A percentile compares a stretch with the other conserved stretches of the same genome.
phyloP scores from a whole-genome alignment of 2,888 invertebrate genomes.

The Xiphydria camelus region DNA sequence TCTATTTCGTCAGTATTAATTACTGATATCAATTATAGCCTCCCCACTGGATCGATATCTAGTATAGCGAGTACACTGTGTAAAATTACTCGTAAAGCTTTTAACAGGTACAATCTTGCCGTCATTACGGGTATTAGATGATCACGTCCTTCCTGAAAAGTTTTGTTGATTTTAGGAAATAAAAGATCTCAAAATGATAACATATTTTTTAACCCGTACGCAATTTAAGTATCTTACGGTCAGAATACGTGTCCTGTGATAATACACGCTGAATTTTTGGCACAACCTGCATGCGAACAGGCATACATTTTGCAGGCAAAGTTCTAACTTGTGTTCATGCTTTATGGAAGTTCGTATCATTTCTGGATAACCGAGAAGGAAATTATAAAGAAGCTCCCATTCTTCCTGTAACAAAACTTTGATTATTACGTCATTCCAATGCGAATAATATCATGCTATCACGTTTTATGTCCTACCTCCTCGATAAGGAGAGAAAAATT shows the following conservation, averaged over 20 bases:
- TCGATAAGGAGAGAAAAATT: slow-evolving; percentile 68
- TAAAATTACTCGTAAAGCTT: slow-evolving; percentile 66
- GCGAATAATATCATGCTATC: no score
- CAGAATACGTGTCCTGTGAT: slow-evolving; percentile 70
- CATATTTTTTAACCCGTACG: slow-evolving; percentile 3
- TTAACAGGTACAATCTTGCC: slow-evolving; percentile 72
- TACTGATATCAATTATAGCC: no score
- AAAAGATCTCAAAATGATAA: slow-evolving; percentile 24
- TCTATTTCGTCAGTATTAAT: no score
- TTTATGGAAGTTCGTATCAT: slow-evolving; percentile 63
- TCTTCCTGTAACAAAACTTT: slow-evolving; percentile 72
- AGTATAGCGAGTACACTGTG: slow-evolving; percentile 67
- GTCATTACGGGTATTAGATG: slow-evolving; percentile 70
- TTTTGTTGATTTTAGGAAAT: neutral
- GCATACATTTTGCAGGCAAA: slow-evolving; percentile 68
- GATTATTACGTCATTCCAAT: no score
- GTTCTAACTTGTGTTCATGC: slow-evolving; percentile 59
- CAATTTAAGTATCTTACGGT: slow-evolving; percentile 62
- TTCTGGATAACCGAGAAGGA: slow-evolving; percentile 68
- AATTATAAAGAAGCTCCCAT: slow-evolving; percentile 74
- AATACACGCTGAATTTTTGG: slow-evolving; percentile 73
- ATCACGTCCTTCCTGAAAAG: slow-evolving; percentile 68
- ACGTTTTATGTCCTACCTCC: slow-evolving; percentile 62
- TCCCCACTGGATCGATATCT: slow-evolving; percentile 71
- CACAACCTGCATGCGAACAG: slow-evolving; percentile 68